Evolutionary conservation across 2,888 invertebrate species (phyloP), one percentile per base, ranked within the genome.

Genomic region (Acholoe squamosa): DNA sequence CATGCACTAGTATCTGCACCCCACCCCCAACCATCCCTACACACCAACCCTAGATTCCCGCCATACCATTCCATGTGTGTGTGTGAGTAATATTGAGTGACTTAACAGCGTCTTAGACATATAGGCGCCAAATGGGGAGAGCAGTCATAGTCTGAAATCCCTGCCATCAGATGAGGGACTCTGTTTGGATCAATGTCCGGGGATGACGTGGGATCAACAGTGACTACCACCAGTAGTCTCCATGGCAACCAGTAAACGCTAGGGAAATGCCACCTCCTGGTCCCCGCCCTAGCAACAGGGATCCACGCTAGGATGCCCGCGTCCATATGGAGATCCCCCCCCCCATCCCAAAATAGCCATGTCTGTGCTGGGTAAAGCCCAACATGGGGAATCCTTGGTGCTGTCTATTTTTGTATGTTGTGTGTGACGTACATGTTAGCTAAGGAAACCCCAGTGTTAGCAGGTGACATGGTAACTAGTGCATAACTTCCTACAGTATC

Each of bases 141-240:
- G 28, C 19, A 71, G 28, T 71, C 71, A 71, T 71, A 3, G 71
- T 28, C 28, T 14, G 71, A 71, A 71, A 71, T n/a, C 71, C 71
- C 71, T 25, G 71, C 71, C 28, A 25, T 71, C 71, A 71, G 71
- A 71, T 25, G 12, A n/a, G 61, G 22, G 5, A 7, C 61, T 3
- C n/a, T 71, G 71, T 22, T 71, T 25, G 71, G 71, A 71, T 71
- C 71, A 28, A 25, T 28, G 28, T 28, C 28, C 25, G 61, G 25
- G 71, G 1, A 71, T 71, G 71, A 71, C 28, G 71, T 71, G 71
- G 61, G 61, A 61, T 61, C 61, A 61, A 61, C 61, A 61, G 12
- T 61, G 61, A 61, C 61, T 43, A 43, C 43, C 43, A 43, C 25
- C 22, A 61, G 61, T n/a, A n/a, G n/a, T 61, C 61, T 28, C 71